phyloP scores from a whole-genome alignment of 2,113 vertebrate species.

The Notiomystis cincta region DNA sequence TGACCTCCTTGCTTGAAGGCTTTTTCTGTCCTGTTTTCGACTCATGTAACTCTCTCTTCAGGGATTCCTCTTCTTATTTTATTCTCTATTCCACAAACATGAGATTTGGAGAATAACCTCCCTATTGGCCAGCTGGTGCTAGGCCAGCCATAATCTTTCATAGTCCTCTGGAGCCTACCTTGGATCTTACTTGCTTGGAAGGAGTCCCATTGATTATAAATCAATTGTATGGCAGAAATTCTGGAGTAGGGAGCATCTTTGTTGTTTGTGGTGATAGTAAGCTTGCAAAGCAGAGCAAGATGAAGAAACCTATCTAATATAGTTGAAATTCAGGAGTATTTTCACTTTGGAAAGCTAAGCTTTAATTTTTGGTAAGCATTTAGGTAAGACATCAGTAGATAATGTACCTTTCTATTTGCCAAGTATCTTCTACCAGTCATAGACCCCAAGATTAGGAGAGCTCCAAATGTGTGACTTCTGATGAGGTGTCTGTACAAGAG shows the following conservation, averaged over 20 bases:
- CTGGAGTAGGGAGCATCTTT: neutral
- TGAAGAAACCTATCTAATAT: neutral
- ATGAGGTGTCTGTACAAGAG: neutral
- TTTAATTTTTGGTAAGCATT: too few relatives aligned
- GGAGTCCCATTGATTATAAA: neutral
- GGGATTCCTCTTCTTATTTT: neutral
- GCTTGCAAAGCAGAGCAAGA: neutral
- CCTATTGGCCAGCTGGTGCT: neutral
- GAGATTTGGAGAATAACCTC: neutral
- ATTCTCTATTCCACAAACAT: neutral
- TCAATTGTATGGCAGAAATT: neutral
- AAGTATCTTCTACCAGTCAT: too few relatives aligned
- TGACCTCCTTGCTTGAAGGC: neutral
- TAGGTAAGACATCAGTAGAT: too few relatives aligned
- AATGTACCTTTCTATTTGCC: too few relatives aligned
- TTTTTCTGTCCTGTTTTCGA: neutral
- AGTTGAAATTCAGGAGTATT: too few relatives aligned
- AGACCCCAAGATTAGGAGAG: too few relatives aligned
- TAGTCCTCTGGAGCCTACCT: neutral
- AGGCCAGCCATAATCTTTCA: neutral
- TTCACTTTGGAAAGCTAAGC: too few relatives aligned
- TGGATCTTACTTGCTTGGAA: neutral
- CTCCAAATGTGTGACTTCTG: neutral
- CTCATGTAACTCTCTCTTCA: neutral
- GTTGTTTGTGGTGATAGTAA: neutral